phyloP scores from a whole-genome alignment of 53 echinoderm and acorn worm genomes.

The Echinarachnius parma region DNA sequence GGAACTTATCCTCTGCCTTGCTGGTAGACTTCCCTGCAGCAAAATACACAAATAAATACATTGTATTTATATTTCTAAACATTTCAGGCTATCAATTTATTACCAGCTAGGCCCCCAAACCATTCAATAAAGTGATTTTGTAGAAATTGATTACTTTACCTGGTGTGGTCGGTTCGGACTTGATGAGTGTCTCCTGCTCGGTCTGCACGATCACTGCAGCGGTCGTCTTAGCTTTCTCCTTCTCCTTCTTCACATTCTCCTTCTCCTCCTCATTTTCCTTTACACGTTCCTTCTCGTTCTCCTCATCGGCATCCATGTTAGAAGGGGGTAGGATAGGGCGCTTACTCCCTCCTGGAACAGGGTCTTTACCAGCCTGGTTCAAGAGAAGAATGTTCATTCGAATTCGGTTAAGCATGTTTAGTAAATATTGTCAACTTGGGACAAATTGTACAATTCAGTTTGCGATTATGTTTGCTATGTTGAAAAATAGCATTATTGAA shows the following conservation, averaged over 20 bases:
- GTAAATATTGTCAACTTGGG: not conserved
- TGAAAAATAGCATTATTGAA: too few species aligned
- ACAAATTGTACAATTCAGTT: too few species aligned
- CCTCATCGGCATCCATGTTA: slow-evolving; percentile 37
- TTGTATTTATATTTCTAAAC: too few species aligned
- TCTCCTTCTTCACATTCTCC: slow-evolving; percentile 34
- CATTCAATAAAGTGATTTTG: too few species aligned
- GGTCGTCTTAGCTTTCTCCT: slow-evolving; percentile 29
- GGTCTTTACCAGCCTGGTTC: slow-evolving; percentile 52
- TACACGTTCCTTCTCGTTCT: slow-evolving; percentile 49
- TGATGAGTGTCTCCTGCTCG: slow-evolving; percentile 38
- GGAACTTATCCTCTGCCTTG: too few species aligned
- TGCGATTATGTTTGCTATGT: too few species aligned
- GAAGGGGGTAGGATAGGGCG: slow-evolving; percentile 36
- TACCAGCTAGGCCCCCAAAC: too few species aligned
- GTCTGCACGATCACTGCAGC: slow-evolving; percentile 23
- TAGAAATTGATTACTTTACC: too few species aligned
- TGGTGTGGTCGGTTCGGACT: slow-evolving; percentile 5
- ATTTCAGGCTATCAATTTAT: too few species aligned
- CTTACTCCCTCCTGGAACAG: slow-evolving; percentile 50
- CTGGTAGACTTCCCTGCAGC: too few species aligned
- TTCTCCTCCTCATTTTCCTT: slow-evolving; percentile 51
- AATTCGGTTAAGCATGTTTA: too few species aligned
- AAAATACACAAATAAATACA: too few species aligned
- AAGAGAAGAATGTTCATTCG: not conserved